phyloP scores from a whole-genome alignment of 2,797 vertebrate genomes.

The Malurus splendens region DNA sequence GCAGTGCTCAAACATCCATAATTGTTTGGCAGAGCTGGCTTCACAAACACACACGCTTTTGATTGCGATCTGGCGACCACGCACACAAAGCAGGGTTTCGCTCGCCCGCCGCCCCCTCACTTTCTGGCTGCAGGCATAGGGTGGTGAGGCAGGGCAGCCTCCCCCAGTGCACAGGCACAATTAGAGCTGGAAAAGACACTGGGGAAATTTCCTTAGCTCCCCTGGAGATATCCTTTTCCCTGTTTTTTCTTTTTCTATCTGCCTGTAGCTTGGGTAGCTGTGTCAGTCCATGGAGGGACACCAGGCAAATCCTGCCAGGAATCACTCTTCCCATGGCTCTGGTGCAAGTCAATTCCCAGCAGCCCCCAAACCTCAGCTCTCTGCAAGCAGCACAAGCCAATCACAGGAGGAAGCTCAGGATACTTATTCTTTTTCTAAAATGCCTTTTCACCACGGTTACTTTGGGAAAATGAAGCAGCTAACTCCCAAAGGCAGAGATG shows the following conservation, averaged over 20 bases:
- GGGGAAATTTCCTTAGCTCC: background rate
- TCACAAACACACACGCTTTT: background rate
- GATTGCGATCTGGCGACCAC: background rate
- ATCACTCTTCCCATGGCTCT: background rate
- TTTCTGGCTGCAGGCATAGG: constrained; percentile 18
- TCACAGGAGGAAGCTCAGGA: background rate
- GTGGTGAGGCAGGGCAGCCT: background rate
- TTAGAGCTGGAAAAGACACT: background rate
- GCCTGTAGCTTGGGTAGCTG: background rate
- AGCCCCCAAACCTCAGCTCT: background rate
- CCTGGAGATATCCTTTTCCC: background rate
- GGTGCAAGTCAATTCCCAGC: background rate
- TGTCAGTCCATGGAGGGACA: background rate
- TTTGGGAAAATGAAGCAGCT: background rate
- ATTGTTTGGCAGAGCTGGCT: background rate
- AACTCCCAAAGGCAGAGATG: background rate
- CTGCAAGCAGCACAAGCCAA: background rate
- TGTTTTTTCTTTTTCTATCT: background rate
- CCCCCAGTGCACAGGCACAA: accelerated
- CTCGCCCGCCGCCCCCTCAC: background rate
- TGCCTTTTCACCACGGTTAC: background rate
- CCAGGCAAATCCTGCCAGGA: background rate
- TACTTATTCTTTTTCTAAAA: background rate
- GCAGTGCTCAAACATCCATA: background rate
- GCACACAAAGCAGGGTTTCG: background rate